Percentiles rank a stretch among this genome's conserved stretches.
Conservation (phyloP, 2,888 invertebrate species). For the Leucania comma region DNA sequence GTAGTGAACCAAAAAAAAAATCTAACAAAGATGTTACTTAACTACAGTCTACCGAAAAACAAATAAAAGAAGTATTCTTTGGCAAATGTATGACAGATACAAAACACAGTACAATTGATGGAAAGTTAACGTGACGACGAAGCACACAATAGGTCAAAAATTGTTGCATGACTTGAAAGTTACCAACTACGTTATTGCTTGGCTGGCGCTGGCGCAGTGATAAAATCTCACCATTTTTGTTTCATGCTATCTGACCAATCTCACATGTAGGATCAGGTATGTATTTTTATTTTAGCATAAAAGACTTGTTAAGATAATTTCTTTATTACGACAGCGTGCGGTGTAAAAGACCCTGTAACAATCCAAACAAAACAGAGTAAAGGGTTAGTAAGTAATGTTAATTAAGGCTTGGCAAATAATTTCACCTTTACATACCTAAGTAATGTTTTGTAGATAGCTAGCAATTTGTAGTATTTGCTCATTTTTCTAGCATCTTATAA, state of each 20-base stretch:
- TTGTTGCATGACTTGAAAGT: slow-evolving; percentile 81
- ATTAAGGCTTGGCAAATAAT: slow-evolving; percentile 68
- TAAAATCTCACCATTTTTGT: slow-evolving; percentile 72
- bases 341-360: slow-evolving; percentile 49
- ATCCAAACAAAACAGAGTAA: slow-evolving; percentile 50
- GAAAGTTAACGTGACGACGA: slow-evolving; percentile 76
- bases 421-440: slow-evolving; percentile 59
- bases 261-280: slow-evolving; percentile 85
- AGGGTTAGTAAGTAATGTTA: slow-evolving; percentile 70
- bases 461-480: slow-evolving; percentile 70
- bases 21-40: slow-evolving; percentile 64
- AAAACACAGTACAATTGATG: slow-evolving; percentile 77
- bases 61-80: slow-evolving; percentile 67
- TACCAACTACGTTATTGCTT: slow-evolving; percentile 54
- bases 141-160: slow-evolving; percentile 77
- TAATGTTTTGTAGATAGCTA: slow-evolving; percentile 72
- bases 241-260: slow-evolving; percentile 76
- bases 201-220: slow-evolving; percentile 53
- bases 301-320: slow-evolving; percentile 40
- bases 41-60: slow-evolving; percentile 59
- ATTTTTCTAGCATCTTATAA: slow-evolving; percentile 57
- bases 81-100: slow-evolving; percentile 67
- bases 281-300: slow-evolving; percentile 66
- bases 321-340: slow-evolving; percentile 43
- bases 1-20: slow-evolving; percentile 22